phyloP scores from a whole-genome alignment of 2,888 invertebrate species.

The Drosophila pseudotalamancana region DNA sequence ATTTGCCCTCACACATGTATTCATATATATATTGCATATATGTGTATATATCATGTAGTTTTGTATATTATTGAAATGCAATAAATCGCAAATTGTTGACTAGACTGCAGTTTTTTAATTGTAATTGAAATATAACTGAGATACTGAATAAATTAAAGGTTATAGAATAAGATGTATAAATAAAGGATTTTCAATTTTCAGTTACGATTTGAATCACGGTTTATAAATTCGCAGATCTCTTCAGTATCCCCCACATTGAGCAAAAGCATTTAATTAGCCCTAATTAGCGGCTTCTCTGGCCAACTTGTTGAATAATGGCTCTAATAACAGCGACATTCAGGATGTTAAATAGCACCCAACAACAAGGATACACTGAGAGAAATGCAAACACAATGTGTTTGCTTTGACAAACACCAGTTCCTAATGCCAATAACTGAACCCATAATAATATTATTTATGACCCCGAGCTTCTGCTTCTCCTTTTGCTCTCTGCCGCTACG shows the following conservation, averaged over 20 bases:
- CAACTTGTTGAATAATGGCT: slow-evolving; percentile 70
- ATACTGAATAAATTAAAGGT: too few relatives aligned
- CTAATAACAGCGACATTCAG: slow-evolving; percentile 48
- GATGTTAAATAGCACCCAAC: slow-evolving; percentile 14
- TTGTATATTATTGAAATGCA: neutral
- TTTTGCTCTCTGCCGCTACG: slow-evolving; percentile 6
- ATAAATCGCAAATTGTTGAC: slow-evolving; percentile 2
- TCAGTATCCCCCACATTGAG: too few relatives aligned
- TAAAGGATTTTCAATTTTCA: too few relatives aligned
- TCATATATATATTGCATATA: neutral
- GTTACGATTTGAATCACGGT: too few relatives aligned
- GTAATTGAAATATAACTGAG: neutral
- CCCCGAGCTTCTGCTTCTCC: slow-evolving; percentile 26
- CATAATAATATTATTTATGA: slow-evolving; percentile 74
- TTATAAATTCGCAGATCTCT: too few relatives aligned
- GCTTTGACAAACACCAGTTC: slow-evolving; percentile 68
- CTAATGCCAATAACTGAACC: slow-evolving; percentile 63
- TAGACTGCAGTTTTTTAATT: slow-evolving; percentile 11
- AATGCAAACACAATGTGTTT: slow-evolving; percentile 46
- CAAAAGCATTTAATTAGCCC: slow-evolving; percentile 42
- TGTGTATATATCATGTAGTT: neutral
- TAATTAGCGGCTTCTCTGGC: slow-evolving; percentile 40
- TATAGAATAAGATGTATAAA: too few relatives aligned
- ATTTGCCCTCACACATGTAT: slow-evolving; percentile 11
- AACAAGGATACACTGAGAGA: slow-evolving; percentile 26